Evolutionary conservation across 2,113 vertebrate genomes (phyloP), one percentile per base, ranked within the genome.

Genomic region (Sebastes schlegelii): DNA sequence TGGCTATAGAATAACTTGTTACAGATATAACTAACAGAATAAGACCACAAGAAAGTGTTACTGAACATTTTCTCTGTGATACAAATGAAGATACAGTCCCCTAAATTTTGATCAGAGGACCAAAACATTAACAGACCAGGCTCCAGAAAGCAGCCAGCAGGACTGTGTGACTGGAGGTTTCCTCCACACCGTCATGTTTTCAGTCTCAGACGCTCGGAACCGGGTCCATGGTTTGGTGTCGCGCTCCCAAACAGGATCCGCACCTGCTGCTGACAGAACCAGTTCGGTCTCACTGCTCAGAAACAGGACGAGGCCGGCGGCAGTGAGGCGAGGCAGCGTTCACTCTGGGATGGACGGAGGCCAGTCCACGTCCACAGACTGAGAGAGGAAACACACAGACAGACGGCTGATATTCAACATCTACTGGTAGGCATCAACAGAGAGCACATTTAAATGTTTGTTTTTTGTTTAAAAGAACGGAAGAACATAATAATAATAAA

Each of bases 331-430:
- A 54, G n/a, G 23, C 10, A 4, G 26, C 51, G 1, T 23, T 94
- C 93, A 97, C 81, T 98, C 95, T 19, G 96, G 95, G 77, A 99
- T 88, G 61, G 94, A 74, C 34, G 98, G 98, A 34, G 98, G 98
- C 98, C 98, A 99, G 92, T 99, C 98, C 86, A 97, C 97, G 6
- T 99, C 97, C 40, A 99, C 98, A 51, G 98, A 99, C 98, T 99
- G 88, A 54, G 48, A 26, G 0, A 73, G 52, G 17, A 75, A 54
- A 67, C 51, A 58, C 2, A 72, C 52, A 43, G 23, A 61, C 17
- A 54, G 6, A 54, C 52, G 7, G 52, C 52, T 52, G 2, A 52
- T 52, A 46, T 46, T 10, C 9, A 46, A 46, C 45, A 46, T 26
- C 26, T 3, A 26, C 26, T 2, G 45, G 45, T 46, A 46, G 9